Percentiles rank a stretch among this genome's conserved stretches.
phyloP scores from a whole-genome alignment of 2,797 vertebrate species.

The Vultur gryphus region DNA sequence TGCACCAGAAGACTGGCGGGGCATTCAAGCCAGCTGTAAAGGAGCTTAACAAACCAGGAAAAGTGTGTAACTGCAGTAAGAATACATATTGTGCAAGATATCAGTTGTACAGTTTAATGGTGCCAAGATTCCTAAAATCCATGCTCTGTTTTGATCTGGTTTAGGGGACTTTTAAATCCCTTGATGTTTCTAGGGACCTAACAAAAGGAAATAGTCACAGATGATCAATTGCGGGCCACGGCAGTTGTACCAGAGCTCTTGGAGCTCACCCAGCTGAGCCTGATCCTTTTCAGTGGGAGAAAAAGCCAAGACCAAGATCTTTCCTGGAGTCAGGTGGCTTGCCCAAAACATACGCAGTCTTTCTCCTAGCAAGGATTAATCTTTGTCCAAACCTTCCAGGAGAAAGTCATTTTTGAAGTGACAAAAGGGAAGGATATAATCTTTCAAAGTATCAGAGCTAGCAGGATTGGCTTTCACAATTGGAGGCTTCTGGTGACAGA shows the following conservation, averaged over 20 bases:
- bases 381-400: background rate
- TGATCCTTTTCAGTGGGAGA: background rate
- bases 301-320: constrained; percentile 3
- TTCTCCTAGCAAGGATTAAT: background rate
- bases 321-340: background rate
- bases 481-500: background rate
- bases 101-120: background rate
- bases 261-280: background rate
- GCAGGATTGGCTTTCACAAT: constrained; percentile 6
- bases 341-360: background rate
- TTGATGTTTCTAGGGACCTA: background rate
- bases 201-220: background rate
- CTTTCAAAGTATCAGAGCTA: background rate
- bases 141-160: background rate
- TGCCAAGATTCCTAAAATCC: constrained; percentile 9
- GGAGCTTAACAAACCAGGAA: background rate
- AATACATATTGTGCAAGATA: background rate
- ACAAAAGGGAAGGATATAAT: background rate
- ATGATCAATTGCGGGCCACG: background rate
- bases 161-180: background rate
- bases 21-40: background rate
- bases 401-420: constrained; percentile 11
- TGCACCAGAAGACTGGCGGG: background rate
- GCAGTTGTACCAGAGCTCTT: background rate
- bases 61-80: background rate